phyloP scores from a whole-genome alignment of 53 echinoderm and acorn worm species.

The Paelopatides confundens region DNA sequence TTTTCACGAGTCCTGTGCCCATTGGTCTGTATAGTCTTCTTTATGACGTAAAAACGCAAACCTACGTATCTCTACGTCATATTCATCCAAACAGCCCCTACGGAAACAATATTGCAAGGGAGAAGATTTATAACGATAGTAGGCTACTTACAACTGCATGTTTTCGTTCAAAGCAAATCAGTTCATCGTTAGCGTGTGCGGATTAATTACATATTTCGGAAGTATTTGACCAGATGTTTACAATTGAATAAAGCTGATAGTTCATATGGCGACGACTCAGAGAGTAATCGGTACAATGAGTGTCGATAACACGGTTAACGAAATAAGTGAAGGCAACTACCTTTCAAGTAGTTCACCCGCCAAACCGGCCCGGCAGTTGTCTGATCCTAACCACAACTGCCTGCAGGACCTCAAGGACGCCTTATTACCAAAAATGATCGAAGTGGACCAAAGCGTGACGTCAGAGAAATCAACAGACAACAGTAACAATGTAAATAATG shows the following conservation, averaged over 20 bases:
- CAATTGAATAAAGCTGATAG: conserved; percentile 12
- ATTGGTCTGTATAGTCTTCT: too few species aligned
- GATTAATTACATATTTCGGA: conserved; percentile 29
- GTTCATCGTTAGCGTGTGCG: neutral
- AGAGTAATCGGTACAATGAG: conserved; percentile 22
- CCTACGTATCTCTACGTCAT: neutral
- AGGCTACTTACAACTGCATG: neutral
- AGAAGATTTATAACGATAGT: neutral
- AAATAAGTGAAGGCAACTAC: conserved; percentile 20
- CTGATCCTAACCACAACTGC: conserved; percentile 46
- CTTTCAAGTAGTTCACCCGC: conserved; percentile 50
- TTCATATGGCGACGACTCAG: conserved; percentile 30
- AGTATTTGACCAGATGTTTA: neutral
- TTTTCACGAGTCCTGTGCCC: too few species aligned
- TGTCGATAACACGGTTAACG: conserved; percentile 23
- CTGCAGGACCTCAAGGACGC: conserved; percentile 52
- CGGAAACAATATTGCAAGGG: neutral
- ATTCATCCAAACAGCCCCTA: neutral
- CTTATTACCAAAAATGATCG: conserved; percentile 41
- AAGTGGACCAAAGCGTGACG: conserved; percentile 39
- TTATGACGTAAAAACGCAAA: too few species aligned
- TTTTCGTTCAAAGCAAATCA: neutral
- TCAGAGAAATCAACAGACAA: conserved; percentile 8
- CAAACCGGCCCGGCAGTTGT: conserved; percentile 69
- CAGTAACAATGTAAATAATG: neutral